phyloP scores from a whole-genome alignment of 30 jellyfish, hydroid and myxozoan genomes.

The Hydractinia echinata region DNA sequence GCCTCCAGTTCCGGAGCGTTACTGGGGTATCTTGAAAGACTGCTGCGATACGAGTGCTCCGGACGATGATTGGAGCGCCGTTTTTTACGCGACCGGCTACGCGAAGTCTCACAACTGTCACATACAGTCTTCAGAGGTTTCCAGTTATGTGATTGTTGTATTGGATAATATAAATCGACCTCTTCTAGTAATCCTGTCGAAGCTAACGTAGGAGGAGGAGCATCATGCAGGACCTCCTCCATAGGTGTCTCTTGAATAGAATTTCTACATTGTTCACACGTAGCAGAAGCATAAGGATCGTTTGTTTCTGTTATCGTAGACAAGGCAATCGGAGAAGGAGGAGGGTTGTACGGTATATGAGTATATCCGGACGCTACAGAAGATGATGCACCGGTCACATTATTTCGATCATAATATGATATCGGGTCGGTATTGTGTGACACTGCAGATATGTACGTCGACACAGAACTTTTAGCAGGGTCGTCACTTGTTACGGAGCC shows the following conservation, averaged over 20 bases:
- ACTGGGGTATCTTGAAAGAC: not conserved
- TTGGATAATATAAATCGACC: not conserved
- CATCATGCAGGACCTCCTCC: slow-evolving; percentile 54
- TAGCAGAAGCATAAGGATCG: slow-evolving; percentile 12
- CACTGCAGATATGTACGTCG: slow-evolving; percentile 72
- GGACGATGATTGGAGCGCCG: slow-evolving; percentile 23
- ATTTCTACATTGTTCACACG: slow-evolving; percentile 34
- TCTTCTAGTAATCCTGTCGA: slow-evolving; percentile 20
- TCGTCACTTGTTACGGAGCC: slow-evolving; percentile 53
- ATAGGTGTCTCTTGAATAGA: slow-evolving; percentile 50
- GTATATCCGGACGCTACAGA: slow-evolving; percentile 63
- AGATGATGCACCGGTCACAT: slow-evolving; percentile 72
- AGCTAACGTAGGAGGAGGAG: slow-evolving; percentile 42
- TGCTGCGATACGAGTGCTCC: slow-evolving; percentile 8
- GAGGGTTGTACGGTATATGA: slow-evolving; percentile 83
- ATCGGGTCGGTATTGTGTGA: slow-evolving; percentile 50
- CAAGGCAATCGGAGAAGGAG: slow-evolving; percentile 86
- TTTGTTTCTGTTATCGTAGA: slow-evolving; percentile 57
- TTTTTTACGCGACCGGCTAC: slow-evolving; percentile 45
- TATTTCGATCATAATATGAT: slow-evolving; percentile 52
- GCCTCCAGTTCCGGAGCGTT: slow-evolving; percentile 13
- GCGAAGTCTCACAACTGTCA: slow-evolving; percentile 2
- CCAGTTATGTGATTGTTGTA: slow-evolving; percentile 1
- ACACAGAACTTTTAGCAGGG: slow-evolving; percentile 57
- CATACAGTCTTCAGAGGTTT: not conserved